Conservation (phyloP, 2,888 invertebrate genomes). For the Pocota personata region DNA sequence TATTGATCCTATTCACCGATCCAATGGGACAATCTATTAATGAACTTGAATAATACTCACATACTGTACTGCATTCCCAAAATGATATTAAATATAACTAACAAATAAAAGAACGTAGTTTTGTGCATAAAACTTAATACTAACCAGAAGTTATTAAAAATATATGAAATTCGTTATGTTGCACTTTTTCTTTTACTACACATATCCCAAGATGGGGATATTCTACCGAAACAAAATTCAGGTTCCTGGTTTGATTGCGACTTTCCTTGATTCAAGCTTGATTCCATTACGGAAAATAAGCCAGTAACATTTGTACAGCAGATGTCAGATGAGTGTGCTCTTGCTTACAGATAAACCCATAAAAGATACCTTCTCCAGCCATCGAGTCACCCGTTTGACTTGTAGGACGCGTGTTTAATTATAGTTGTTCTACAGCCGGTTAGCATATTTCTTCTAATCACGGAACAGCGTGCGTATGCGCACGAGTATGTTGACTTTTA, state of each 20-base stretch:
- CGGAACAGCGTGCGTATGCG: conserved; percentile 41
- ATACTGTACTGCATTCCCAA: too few species aligned
- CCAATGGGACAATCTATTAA: too few species aligned
- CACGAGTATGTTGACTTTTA: conserved; percentile 62
- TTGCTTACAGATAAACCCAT: conserved; percentile 41
- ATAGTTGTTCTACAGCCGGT: conserved; percentile 68
- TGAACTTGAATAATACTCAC: too few species aligned
- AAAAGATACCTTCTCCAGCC: conserved; percentile 23
- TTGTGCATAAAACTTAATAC: too few species aligned
- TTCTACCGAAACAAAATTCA: conserved; percentile 23
- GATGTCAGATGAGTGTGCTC: conserved; percentile 19
- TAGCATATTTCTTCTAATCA: conserved; percentile 66
- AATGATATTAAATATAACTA: too few species aligned
- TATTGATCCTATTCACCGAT: too few species aligned
- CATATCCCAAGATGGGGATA: conserved; percentile 3
- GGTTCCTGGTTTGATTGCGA: conserved; percentile 32
- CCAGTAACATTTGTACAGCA: conserved; percentile 10
- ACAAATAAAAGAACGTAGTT: too few species aligned
- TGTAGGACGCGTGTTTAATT: conserved; percentile 64
- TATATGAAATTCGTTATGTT: too few species aligned
- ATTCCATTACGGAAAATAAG: conserved; percentile 13
- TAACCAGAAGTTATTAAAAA: too few species aligned
- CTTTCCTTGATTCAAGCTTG: conserved; percentile 46
- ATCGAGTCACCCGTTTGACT: conserved; percentile 24
- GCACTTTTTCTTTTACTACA: conserved; percentile 24